Percentiles rank a stretch among this genome's conserved stretches.
These are phyloP conservation scores for Phoxinus phoxinus DNA, from an alignment of 2,113 vertebrate species.

Conservation along the genomic window DNA sequence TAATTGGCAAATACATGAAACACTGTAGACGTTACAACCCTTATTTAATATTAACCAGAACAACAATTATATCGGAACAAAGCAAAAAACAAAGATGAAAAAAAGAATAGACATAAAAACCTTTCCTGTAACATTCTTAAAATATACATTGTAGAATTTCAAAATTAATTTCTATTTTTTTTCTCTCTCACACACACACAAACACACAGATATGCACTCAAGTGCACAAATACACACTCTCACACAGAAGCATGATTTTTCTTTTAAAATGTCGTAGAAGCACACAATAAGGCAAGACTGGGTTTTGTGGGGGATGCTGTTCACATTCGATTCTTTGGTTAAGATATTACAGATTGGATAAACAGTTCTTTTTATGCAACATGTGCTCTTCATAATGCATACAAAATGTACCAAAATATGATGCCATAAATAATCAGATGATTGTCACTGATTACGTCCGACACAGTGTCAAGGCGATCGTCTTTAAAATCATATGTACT, in stretches of 20 bases:
- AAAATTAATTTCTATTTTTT: background rate
- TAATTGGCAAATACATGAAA: constrained; percentile 11
- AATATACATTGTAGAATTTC: constrained; percentile 20
- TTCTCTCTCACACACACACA: background rate
- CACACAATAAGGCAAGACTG: background rate
- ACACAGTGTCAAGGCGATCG: background rate
- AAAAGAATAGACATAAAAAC: constrained; percentile 28
- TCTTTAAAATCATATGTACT: background rate
- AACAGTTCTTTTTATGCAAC: background rate
- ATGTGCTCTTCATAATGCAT: constrained; percentile 2
- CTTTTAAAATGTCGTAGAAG: background rate
- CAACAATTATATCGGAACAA: background rate
- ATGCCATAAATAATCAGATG: constrained; percentile 17
- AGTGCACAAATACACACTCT: background rate
- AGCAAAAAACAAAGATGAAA: background rate
- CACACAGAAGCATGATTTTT: constrained; percentile 10
- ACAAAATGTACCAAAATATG: constrained; percentile 1
- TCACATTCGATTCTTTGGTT: constrained; percentile 42
- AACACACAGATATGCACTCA: background rate
- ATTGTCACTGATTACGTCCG: background rate
- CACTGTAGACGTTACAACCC: constrained; percentile 15
- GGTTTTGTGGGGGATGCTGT: constrained; percentile 2
- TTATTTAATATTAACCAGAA: constrained; percentile 13
- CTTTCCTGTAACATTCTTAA: constrained; percentile 31
- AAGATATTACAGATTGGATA: constrained; percentile 23